These are phyloP conservation scores for Lymantria dispar DNA, from an alignment of 2,888 invertebrate genomes.

Conservation along the genomic window DNA sequence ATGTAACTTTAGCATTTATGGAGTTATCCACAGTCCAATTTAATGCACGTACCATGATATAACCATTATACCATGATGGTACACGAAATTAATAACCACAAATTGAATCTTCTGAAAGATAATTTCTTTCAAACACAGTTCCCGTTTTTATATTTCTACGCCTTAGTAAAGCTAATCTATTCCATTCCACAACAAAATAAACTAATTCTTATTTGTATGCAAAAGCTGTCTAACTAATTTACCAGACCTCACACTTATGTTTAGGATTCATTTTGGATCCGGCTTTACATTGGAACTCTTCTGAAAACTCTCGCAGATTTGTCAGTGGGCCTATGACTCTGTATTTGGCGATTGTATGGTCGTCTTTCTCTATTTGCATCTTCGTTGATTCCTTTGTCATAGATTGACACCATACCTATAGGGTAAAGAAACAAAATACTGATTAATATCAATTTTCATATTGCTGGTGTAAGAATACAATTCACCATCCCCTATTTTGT, in stretches of 20 bases:
- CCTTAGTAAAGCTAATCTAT: conserved; percentile 1
- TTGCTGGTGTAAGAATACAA: too few species aligned
- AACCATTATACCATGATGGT: too few species aligned
- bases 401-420: conserved; percentile 94
- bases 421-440: neutral
- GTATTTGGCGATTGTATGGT: conserved; percentile 94
- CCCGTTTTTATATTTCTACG: too few species aligned
- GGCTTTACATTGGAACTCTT: conserved; percentile 88
- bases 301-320: conserved; percentile 92
- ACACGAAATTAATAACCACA: too few species aligned
- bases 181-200: conserved; percentile 8
- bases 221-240: conserved; percentile 25
- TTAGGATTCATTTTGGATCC: conserved; percentile 93
- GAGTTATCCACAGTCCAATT: too few species aligned
- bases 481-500: too few species aligned
- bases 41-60: too few species aligned
- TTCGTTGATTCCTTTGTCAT: conserved; percentile 92
- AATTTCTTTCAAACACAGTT: too few species aligned
- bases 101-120: too few species aligned
- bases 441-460: too few species aligned
- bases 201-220: neutral
- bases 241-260: conserved; percentile 95
- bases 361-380: conserved; percentile 95
- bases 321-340: conserved; percentile 93
- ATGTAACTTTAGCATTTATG: too few species aligned